phyloP scores from a whole-genome alignment of 2,113 vertebrate genomes.

The Megaleporinus macrocephalus region DNA sequence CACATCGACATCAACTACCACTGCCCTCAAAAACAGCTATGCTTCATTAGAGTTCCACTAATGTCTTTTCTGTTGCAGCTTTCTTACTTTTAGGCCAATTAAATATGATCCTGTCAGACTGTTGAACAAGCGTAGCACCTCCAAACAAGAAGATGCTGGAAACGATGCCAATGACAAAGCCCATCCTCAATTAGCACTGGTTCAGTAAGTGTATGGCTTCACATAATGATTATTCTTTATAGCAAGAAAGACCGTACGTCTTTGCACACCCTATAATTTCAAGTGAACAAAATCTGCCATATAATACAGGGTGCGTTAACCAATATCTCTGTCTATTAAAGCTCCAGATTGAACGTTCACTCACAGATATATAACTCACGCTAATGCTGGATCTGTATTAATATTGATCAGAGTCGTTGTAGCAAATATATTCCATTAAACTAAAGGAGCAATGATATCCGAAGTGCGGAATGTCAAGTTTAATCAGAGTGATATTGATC shows the following conservation, averaged over 20 bases:
- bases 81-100: neutral
- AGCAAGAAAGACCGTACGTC: neutral
- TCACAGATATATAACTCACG: conserved; percentile 9
- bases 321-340: conserved; percentile 33
- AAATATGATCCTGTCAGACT: neutral
- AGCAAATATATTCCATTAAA: conserved; percentile 38
- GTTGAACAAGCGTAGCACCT: neutral
- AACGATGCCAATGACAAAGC: neutral
- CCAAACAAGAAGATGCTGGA: neutral
- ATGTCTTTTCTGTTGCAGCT: neutral
- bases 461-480: conserved; percentile 43
- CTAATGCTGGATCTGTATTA: conserved; percentile 24
- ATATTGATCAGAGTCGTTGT: conserved; percentile 47
- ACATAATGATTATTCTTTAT: neutral
- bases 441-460: conserved; percentile 46
- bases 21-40: neutral
- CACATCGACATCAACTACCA: neutral
- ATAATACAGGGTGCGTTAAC: conserved; percentile 7
- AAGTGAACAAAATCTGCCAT: conserved; percentile 19
- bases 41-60: neutral
- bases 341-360: neutral
- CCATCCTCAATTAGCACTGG: neutral
- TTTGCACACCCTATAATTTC: neutral
- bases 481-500: conserved; percentile 53
- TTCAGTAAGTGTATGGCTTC: conserved; percentile 2